These are phyloP conservation scores for Australoheros facetus DNA, from an alignment of 2,797 vertebrate genomes.

Conservation along the genomic window DNA sequence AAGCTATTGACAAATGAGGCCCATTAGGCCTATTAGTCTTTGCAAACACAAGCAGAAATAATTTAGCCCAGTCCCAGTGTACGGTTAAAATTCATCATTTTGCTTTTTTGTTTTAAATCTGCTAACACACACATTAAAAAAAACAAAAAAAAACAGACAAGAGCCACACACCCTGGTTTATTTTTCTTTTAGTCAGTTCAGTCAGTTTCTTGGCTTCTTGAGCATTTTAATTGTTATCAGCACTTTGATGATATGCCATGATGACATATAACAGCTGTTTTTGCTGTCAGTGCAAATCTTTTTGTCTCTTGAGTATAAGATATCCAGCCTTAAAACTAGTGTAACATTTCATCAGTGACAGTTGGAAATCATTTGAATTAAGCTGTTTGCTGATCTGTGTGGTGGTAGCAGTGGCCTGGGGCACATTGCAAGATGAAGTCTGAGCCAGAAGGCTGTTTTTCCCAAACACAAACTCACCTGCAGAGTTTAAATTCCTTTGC, in stretches of 20 bases:
- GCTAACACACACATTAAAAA: not conserved
- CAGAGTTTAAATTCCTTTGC: not conserved
- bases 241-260: not conserved
- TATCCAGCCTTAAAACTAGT: not conserved
- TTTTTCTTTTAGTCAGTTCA: not conserved
- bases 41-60: constrained; percentile 49
- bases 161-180: not conserved
- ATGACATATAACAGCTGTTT: not conserved
- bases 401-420: not conserved
- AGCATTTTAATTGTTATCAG: constrained; percentile 1
- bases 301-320: not conserved
- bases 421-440: not conserved
- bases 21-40: constrained; percentile 61
- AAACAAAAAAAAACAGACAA: not conserved
- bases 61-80: constrained; percentile 7
- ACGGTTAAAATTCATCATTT: constrained; percentile 27
- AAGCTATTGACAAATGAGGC: constrained; percentile 57
- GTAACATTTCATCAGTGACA: not conserved
- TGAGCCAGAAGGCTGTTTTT: not conserved
- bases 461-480: not conserved
- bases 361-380: not conserved
- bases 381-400: not conserved
- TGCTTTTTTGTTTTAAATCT: not conserved
- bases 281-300: not conserved
- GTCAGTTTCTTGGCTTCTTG: not conserved